Base-by-base conservation (phyloP, 2,113 vertebrate genomes). In the Phylloscopus trochilus region DNA sequence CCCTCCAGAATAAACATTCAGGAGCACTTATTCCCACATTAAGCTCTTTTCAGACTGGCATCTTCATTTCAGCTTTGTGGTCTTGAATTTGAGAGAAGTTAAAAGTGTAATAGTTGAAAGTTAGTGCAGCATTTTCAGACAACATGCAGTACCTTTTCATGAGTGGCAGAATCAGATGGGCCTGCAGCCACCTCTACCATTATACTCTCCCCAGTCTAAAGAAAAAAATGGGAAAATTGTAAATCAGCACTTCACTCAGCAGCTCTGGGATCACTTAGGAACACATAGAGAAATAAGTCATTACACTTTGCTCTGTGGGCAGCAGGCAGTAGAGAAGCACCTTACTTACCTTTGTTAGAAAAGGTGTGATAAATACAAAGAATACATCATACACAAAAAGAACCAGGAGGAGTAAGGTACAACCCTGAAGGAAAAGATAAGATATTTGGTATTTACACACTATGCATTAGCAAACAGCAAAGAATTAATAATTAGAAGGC, bases 161-260 rank as follows among this genome's bases (percentile, higher is more conserved):
- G 99, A 19, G 98, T 98, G 94, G 98, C 97, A 3, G 99, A 99
- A 97, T 99, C 98, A 0, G 98, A 98, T 0, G 99, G 99, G 81
- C 99, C 99, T 4, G 99, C 98, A 37, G 99, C 99, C 62, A 99
- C 99, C 96, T 99, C 99, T 77, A 99, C 99, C 99, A 99, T 99
- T 94, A 99, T 99, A 83, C 99, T 99, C 92, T 99, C 98, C 30
- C 99, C 99, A 18, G 98, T 99, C 99, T 99, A 95, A 27, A 80
- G 41, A 26, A 69, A 79, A 72, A 92, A 52, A n/a, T 2, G 21
- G 31, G 22, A 60, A 59, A 80, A 68, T 2, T 52, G 27, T 67
- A 44, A 66, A 85, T 62, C 39, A 74, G 63, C 47, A 55, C 23
- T 46, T 95, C 13, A 47, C 20, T 60, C 52, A 30, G 27, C 26